Conservation (phyloP, 2,113 vertebrate species). For the Zosterops hypoxanthus region DNA sequence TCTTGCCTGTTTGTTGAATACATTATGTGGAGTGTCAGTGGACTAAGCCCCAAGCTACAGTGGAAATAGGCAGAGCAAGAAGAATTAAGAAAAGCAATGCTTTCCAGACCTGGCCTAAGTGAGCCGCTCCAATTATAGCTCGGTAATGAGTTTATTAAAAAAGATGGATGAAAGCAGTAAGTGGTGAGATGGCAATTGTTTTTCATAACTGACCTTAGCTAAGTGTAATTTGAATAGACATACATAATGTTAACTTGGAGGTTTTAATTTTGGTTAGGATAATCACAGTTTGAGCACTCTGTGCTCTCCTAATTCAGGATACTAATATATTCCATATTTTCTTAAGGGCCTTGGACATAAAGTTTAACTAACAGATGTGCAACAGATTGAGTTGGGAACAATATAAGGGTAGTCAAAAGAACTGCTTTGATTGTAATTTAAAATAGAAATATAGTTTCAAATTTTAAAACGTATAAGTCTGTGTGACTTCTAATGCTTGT, state of each 20-base stretch:
- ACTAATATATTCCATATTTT: not conserved
- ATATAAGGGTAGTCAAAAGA: conserved; percentile 13
- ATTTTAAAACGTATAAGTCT: not conserved
- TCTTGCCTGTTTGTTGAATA: not conserved
- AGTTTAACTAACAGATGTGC: conserved; percentile 27
- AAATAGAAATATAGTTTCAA: not conserved
- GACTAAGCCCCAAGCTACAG: not conserved
- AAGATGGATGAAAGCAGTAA: conserved; percentile 4
- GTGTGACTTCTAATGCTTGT: conserved; percentile 1
- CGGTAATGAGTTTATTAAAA: conserved; percentile 52
- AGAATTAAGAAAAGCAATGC: not conserved
- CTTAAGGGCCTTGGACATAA: not conserved
- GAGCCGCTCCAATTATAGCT: conserved; percentile 16
- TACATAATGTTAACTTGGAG: not conserved
- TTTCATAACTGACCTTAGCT: conserved; percentile 40
- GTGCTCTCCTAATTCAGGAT: not conserved
- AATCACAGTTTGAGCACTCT: not conserved
- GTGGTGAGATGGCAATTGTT: conserved; percentile 29
- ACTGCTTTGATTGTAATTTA: conserved; percentile 17
- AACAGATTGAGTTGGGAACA: conserved; percentile 19
- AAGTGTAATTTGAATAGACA: conserved; percentile 28
- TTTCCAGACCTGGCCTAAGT: not conserved
- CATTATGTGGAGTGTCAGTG: not conserved
- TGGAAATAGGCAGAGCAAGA: not conserved
- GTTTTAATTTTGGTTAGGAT: conserved; percentile 35